Evolutionary conservation across 2,888 invertebrate genomes (phyloP), one percentile per base, ranked within the genome.

Genomic region (Aleiodes leptofemur): DNA sequence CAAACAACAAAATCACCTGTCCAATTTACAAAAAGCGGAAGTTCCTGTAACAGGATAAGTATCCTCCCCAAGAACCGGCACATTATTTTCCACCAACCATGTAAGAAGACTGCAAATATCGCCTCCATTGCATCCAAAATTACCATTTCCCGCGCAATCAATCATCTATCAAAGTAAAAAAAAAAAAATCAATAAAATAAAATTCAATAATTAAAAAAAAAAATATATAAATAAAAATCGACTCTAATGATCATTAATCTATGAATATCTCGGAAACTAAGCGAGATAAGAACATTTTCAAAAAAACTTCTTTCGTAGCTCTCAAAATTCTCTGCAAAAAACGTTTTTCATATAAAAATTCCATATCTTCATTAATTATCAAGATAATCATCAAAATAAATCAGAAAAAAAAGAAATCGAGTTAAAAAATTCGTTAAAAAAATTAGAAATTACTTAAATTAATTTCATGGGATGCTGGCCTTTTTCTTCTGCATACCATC

Each of bases 51-150:
- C 89, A 0, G 96, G 95, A 88, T 96, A 96, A 68, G 91, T 90
- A 13, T 87, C 85, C 72, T 94, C 94, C 0, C 90, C 87, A 56
- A 91, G 87, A 53, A 96, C 89, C 0, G 90, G 88, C 1, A 93
- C 90, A 76, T 93, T 90, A 72, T 92, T 91, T 59, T 90, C 84
- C 14, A 90, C 84, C 78, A 96, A 86, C 96, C 96, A 96, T n/a
- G 92, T 89, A 0, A 96, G 90, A 0, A 96, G 91, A n/a, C 92
- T 90, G 83, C 96, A 96, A 81, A 94, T 94, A 88, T 96, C 95
- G 43, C 96, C 96, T 29, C 96, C 96, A 0, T 91, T 89, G 88
- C 96, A 96, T 0, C 96, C 96, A 78, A 91, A 91, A 89, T 95
- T 95, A 50, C 92, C 93, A 48, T 93, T 91, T 6, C 91, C 90